Percentiles rank a stretch among this genome's conserved stretches.
Conservation (phyloP, 2,113 vertebrate species). For the Tringa solitaria region DNA sequence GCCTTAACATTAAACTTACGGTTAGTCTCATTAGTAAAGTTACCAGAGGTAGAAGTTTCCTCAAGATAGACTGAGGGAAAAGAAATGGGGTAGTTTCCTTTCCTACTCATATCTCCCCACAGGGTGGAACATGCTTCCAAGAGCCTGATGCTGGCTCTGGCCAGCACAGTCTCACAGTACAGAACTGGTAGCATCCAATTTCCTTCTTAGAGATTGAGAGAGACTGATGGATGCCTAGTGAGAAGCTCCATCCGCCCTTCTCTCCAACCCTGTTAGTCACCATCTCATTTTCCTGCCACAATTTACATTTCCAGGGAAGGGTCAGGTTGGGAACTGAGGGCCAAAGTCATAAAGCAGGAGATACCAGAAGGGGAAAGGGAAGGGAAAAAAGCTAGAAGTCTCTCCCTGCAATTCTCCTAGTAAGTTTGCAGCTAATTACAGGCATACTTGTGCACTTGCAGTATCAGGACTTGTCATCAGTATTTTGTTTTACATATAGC, state of each 20-base stretch:
- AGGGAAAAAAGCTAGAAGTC: neutral
- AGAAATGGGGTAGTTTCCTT: neutral
- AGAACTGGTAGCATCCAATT: neutral
- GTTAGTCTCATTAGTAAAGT: neutral
- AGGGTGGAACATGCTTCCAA: neutral
- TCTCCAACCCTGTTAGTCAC: neutral
- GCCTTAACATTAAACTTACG: neutral
- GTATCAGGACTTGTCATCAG: neutral
- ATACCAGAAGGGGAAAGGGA: neutral
- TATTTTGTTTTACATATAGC: neutral
- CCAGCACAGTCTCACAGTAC: neutral
- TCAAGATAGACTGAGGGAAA: neutral
- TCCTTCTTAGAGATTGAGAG: neutral
- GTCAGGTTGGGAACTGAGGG: neutral
- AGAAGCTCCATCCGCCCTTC: neutral
- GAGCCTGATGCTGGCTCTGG: neutral
- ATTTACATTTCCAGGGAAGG: neutral
- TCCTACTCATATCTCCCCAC: neutral
- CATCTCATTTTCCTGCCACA: neutral
- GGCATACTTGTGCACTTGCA: neutral
- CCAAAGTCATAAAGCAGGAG: neutral
- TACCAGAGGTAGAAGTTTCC: slow-evolving; percentile 54
- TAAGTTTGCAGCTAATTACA: neutral
- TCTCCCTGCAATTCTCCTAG: neutral
- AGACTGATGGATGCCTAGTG: neutral